Evolutionary conservation across 2,113 vertebrate genomes (phyloP).

Genomic region (Lepus americanus): DNA sequence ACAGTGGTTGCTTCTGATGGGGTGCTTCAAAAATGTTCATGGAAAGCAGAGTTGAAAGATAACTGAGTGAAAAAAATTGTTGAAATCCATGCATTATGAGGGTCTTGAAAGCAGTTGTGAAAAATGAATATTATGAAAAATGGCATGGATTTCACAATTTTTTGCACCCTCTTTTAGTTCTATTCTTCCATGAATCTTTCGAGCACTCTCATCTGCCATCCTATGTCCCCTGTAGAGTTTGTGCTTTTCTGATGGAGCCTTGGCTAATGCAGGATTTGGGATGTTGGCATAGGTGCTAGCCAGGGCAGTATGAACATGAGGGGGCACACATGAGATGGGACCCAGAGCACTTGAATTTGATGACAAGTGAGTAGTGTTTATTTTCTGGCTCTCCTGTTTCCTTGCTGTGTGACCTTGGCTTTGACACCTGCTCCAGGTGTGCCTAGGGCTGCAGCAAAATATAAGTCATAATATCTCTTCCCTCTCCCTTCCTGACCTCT

Average conservation of each 20-base stretch:
- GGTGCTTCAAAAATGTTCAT: background rate
- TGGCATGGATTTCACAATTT: no score
- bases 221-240: background rate
- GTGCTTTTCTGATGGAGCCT: background rate
- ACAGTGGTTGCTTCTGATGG: background rate
- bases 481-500: background rate
- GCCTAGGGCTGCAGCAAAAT: background rate
- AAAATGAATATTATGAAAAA: no score
- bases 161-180: no score
- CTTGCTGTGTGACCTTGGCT: background rate
- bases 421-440: background rate
- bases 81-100: no score
- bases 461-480: background rate
- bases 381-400: background rate
- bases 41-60: no score
- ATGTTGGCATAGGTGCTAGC: accelerated
- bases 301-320: background rate
- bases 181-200: background rate
- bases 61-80: no score
- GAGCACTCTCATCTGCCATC: no score
- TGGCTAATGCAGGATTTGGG: accelerated
- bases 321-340: background rate
- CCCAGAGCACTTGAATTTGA: background rate
- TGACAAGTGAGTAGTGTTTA: background rate
- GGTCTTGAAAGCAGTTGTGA: no score